Percentiles rank a stretch among this genome's conserved stretches.
phyloP scores from a whole-genome alignment of 2,888 invertebrate species.

The Sinohyriopsis cumingii region DNA sequence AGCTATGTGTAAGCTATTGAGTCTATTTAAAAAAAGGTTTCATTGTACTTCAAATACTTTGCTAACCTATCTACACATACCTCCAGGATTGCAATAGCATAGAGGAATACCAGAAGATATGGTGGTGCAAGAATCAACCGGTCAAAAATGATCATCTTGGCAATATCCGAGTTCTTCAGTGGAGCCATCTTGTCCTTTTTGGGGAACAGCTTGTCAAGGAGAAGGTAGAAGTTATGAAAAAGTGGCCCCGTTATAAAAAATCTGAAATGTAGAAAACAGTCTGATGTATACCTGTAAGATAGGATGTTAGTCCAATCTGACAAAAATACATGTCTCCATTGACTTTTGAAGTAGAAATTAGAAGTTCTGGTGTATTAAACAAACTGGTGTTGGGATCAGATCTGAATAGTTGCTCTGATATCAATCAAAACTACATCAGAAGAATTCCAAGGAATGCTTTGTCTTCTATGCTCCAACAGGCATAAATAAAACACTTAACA shows the following conservation, averaged over 20 bases:
- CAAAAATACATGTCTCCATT: no score
- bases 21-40: no score
- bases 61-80: slow-evolving; percentile 28
- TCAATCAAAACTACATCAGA: no score
- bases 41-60: not conserved
- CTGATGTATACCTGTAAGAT: not conserved
- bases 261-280: slow-evolving; percentile 39
- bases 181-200: slow-evolving; percentile 38
- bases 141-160: slow-evolving; percentile 59
- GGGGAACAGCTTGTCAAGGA: slow-evolving; percentile 55
- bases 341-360: no score
- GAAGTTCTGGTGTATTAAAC: no score
- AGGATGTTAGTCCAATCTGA: no score
- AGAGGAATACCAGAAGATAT: slow-evolving; percentile 60
- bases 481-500: no score
- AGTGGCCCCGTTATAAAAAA: slow-evolving; percentile 61
- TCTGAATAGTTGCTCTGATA: no score
- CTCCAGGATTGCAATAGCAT: slow-evolving; percentile 59
- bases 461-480: no score
- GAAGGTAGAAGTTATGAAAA: slow-evolving; percentile 60
- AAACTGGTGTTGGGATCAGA: no score
- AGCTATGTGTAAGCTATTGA: no score
- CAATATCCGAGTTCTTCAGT: slow-evolving; percentile 34
- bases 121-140: slow-evolving; percentile 63
- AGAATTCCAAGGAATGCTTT: no score